Evolutionary conservation across 2,113 vertebrate genomes (phyloP), one percentile per base, ranked within the genome.

Genomic region (Thymallus thymallus): DNA sequence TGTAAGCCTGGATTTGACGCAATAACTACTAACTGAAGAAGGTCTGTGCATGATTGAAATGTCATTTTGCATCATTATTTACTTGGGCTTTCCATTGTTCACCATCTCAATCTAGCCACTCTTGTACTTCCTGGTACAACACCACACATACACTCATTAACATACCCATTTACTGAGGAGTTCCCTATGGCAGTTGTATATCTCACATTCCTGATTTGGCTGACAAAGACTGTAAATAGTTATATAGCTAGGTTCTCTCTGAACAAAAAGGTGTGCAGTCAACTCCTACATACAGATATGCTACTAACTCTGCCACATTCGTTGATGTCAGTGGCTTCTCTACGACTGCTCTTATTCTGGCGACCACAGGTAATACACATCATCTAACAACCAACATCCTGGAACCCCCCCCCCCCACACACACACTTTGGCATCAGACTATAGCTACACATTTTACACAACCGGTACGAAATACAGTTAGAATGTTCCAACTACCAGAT

Each of bases 251-350:
- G 3, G 48, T 26, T n/a, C 9, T 41, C 35, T 41, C 20, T 46
- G 30, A 18, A 7, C 9, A 63, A 26, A 60, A n/a, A 60, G 56
- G n/a, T 60, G n/a, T 22, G n/a, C 6, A 60, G 35, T 41, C 16
- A 60, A 60, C 72, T 68, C 65, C 70, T 62, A 61, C 72, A 68
- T 82, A 5, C 62, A 72, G 84, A 89, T 88, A 88, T 80, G 86
- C 80, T 67, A 75, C 14, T 22, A 64, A 14, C n/a, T 4, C 12
- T 26, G 48, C 24, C 68, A 56, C 41, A 14, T 68, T 60, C 2
- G 24, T 58, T n/a, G 65, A 74, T 60, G 73, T 71, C 61, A 62
- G n/a, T 4, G 45, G 29, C 20, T 73, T 51, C 69, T 70, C n/a
- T 45, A 13, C n/a, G 14, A 73, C 69, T 30, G 3, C 12, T 72